Conservation (phyloP, 53 echinoderm and acorn worm genomes). For the Patiria pectinifera region DNA sequence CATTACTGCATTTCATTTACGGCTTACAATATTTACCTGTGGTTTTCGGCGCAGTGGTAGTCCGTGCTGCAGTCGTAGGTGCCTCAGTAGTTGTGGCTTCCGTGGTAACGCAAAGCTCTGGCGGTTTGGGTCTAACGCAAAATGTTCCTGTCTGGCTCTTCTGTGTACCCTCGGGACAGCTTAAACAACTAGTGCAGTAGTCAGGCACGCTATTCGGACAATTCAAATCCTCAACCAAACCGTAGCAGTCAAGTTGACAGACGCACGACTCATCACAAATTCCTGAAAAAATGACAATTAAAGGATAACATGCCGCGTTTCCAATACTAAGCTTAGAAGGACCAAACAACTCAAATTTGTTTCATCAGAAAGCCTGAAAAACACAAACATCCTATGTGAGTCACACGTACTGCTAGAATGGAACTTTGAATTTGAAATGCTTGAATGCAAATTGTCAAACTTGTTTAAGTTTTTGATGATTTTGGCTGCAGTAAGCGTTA, state of each 20-base stretch:
- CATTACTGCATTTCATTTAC: not conserved
- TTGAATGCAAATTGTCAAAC: no score
- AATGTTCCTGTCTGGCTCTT: not conserved
- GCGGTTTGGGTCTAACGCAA: not conserved
- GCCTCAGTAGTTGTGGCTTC: not conserved
- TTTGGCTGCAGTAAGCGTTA: no score
- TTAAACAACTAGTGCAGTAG: not conserved
- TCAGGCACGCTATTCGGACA: not conserved
- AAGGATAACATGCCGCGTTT: no score
- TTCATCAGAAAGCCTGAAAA: no score
- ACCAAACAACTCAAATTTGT: no score
- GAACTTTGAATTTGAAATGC: no score
- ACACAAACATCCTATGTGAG: no score
- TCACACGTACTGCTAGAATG: no score
- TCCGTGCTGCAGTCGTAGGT: not conserved
- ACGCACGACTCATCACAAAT: conserved; percentile 8
- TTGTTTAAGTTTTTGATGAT: no score
- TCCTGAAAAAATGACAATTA: not conserved
- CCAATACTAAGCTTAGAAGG: no score
- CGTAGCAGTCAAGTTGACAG: not conserved
- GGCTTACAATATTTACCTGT: not conserved
- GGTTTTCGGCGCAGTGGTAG: not conserved
- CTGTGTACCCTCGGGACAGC: not conserved
- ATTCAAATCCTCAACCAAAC: not conserved
- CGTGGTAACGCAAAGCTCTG: not conserved